phyloP scores from a whole-genome alignment of 23 tunicate genomes.

The Trididemnum clinides region DNA sequence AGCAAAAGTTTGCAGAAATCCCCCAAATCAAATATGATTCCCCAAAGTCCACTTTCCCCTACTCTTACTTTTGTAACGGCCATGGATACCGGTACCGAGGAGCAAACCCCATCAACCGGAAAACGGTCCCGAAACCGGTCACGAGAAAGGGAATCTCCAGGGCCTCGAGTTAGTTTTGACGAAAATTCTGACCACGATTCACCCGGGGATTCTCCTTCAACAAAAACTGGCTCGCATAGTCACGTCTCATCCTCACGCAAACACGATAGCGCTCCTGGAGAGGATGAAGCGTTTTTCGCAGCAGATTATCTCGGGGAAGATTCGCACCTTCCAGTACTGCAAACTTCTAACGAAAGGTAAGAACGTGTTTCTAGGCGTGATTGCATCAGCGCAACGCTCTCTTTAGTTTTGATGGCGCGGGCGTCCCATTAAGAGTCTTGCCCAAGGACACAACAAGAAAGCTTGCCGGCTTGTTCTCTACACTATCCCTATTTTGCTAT shows the following conservation, averaged over 20 bases:
- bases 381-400: too few relatives aligned
- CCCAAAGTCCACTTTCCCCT: constrained; percentile 44
- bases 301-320: constrained; percentile 54
- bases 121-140: background rate
- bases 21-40: constrained; percentile 2
- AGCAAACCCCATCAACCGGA: constrained; percentile 24
- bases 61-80: constrained; percentile 47
- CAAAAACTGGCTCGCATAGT: background rate
- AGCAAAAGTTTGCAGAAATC: constrained; percentile 28
- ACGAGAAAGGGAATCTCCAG: background rate
- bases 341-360: background rate
- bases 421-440: too few relatives aligned
- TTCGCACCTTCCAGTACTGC: background rate
- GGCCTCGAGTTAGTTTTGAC: constrained; percentile 17
- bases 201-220: constrained; percentile 24
- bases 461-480: too few relatives aligned
- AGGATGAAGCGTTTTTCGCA: constrained; percentile 39
- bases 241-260: background rate
- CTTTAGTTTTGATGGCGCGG: too few relatives aligned
- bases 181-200: constrained; percentile 37
- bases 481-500: too few relatives aligned
- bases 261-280: constrained; percentile 22
- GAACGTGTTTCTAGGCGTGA: too few relatives aligned
- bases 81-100: constrained; percentile 25
- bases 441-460: too few relatives aligned